Conservation (phyloP, 2,113 vertebrate genomes). For the Cervus canadensis region DNA sequence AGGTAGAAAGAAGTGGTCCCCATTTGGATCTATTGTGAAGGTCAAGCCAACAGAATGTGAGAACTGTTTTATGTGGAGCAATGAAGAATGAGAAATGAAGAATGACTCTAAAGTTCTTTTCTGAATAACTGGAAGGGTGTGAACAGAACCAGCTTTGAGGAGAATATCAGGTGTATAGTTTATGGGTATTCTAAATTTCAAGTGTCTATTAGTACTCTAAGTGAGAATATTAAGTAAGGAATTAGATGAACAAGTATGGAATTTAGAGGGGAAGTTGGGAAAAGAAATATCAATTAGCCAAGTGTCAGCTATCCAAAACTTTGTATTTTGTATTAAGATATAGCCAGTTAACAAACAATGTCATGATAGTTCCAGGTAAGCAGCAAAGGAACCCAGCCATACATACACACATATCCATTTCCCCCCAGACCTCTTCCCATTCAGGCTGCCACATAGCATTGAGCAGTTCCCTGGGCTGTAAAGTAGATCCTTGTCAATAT, state of each 20-base stretch:
- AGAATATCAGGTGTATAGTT: neutral
- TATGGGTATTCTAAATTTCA: neutral
- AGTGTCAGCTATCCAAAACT: neutral
- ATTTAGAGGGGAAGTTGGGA: neutral
- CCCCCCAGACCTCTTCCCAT: neutral
- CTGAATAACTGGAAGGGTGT: neutral
- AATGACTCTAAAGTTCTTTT: neutral
- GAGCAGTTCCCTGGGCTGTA: neutral
- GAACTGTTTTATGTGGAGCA: neutral
- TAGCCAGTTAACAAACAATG: neutral
- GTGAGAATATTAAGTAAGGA: neutral
- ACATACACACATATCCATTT: neutral
- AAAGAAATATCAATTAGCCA: neutral
- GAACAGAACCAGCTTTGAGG: neutral
- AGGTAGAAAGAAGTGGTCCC: neutral
- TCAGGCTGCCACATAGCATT: neutral
- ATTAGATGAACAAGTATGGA: neutral
- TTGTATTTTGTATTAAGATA: neutral
- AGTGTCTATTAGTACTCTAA: neutral
- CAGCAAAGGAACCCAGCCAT: neutral
- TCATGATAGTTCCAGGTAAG: neutral
- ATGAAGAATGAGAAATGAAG: neutral
- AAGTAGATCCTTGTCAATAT: neutral
- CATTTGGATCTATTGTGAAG: neutral
- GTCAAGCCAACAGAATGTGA: slow-evolving; percentile 1